These are phyloP conservation scores for Corythaixoides concolor DNA, from an alignment of 2,113 vertebrate genomes.

Conservation along the genomic window DNA sequence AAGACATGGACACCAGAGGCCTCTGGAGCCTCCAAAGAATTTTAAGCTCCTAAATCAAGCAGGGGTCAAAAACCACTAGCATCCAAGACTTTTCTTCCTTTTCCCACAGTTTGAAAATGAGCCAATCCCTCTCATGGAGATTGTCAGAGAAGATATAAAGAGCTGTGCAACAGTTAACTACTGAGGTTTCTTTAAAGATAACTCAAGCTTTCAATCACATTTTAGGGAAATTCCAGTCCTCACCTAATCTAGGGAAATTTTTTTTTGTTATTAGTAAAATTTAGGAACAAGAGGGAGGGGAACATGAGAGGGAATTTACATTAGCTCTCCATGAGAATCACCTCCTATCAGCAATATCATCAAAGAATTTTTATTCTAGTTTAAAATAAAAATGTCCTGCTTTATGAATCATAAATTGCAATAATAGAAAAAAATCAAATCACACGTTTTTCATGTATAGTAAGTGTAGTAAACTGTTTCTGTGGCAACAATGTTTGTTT, in stretches of 20 bases:
- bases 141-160: background rate
- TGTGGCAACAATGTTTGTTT: background rate
- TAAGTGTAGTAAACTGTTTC: background rate
- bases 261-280: background rate
- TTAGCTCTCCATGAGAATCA: background rate
- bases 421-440: background rate
- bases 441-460: background rate
- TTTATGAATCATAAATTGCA: background rate
- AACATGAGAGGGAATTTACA: background rate
- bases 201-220: background rate
- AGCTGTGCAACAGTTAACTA: background rate
- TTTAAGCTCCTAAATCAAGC: background rate
- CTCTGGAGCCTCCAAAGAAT: background rate
- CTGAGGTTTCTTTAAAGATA: background rate
- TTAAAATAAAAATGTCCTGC: background rate
- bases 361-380: background rate
- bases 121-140: background rate
- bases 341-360: background rate
- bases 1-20: background rate
- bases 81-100: background rate
- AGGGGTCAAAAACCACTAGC: background rate
- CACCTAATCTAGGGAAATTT: background rate
- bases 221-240: background rate
- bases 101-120: background rate
- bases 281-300: background rate